phyloP scores from a whole-genome alignment of 1,140 invertebrate species.

The Sitobion miscanthi region DNA sequence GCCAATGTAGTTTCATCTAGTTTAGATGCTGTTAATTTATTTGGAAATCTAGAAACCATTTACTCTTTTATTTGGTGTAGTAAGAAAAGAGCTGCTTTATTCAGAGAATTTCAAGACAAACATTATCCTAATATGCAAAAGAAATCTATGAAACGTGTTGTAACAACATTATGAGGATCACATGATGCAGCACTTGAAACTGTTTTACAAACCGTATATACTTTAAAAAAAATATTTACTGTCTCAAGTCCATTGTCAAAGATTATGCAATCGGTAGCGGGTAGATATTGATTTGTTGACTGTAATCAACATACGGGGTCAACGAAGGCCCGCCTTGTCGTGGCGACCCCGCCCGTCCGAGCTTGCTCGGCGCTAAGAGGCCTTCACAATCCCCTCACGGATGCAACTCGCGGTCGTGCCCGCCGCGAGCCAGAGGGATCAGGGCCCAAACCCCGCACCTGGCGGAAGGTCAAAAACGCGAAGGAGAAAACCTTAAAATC shows the following conservation, averaged over 20 bases:
- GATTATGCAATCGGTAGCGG: not conserved
- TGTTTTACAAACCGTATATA: not conserved
- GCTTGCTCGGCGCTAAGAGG: no score
- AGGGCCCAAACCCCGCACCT: no score
- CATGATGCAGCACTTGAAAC: not conserved
- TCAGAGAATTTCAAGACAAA: not conserved
- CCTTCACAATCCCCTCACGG: no score
- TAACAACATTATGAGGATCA: not conserved
- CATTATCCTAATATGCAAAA: not conserved
- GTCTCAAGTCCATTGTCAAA: not conserved
- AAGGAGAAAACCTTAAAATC: no score
- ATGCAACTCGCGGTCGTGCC: no score
- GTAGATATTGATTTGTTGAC: constrained; percentile 10
- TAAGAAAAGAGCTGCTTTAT: not conserved
- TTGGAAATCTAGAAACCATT: not conserved
- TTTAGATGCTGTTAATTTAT: not conserved
- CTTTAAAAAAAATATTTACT: not conserved
- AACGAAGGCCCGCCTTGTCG: no score
- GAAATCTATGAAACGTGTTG: not conserved
- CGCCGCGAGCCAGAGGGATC: no score
- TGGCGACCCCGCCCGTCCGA: no score
- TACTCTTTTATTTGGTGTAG: not conserved
- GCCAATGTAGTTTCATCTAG: no score
- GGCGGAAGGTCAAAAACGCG: no score
- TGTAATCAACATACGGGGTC: not conserved